A percentile compares a stretch with the other conserved stretches of the same genome.
Evolutionary conservation across 53 echinoderm and acorn worm genomes (phyloP).

Genomic region (Astropecten irregularis): DNA sequence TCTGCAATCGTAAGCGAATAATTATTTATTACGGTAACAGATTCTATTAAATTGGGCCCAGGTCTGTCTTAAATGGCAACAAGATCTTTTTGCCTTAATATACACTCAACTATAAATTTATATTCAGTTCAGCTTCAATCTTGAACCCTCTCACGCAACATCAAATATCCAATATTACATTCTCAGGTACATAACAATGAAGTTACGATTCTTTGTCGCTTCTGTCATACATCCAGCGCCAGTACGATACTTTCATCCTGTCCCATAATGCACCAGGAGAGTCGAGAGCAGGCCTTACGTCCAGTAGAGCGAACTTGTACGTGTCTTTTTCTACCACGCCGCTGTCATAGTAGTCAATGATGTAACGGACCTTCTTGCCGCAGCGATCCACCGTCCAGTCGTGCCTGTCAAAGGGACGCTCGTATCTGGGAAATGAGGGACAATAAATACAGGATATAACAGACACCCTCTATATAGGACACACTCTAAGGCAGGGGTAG

Average conservation of each 20-base stretch:
- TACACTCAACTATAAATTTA: too few species aligned
- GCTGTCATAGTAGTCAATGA: slow-evolving; percentile 97
- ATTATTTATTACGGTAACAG: too few species aligned
- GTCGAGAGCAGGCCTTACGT: slow-evolving; percentile 92
- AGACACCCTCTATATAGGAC: too few species aligned
- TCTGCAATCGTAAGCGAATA: too few species aligned
- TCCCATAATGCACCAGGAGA: slow-evolving; percentile 93
- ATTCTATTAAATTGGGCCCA: too few species aligned
- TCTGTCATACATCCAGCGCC: slow-evolving; percentile 74
- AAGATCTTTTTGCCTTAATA: too few species aligned
- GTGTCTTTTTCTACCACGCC: slow-evolving; percentile 81
- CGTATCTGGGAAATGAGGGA: slow-evolving; percentile 59
- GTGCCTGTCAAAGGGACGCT: slow-evolving; percentile 92
- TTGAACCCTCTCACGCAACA: too few species aligned
- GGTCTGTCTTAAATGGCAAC: too few species aligned
- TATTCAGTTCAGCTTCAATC: too few species aligned
- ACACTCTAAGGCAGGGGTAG: too few species aligned
- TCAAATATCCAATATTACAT: too few species aligned
- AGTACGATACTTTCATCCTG: slow-evolving; percentile 93
- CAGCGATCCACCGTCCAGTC: slow-evolving; percentile 95
- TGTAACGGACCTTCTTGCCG: slow-evolving; percentile 89
- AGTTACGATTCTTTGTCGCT: slow-evolving; percentile 45
- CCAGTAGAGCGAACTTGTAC: slow-evolving; percentile 86
- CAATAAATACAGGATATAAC: not conserved
- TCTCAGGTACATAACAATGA: too few species aligned